Evolutionary conservation across 1,140 invertebrate genomes (phyloP).

Genomic region (Hycleus phaleratus): DNA sequence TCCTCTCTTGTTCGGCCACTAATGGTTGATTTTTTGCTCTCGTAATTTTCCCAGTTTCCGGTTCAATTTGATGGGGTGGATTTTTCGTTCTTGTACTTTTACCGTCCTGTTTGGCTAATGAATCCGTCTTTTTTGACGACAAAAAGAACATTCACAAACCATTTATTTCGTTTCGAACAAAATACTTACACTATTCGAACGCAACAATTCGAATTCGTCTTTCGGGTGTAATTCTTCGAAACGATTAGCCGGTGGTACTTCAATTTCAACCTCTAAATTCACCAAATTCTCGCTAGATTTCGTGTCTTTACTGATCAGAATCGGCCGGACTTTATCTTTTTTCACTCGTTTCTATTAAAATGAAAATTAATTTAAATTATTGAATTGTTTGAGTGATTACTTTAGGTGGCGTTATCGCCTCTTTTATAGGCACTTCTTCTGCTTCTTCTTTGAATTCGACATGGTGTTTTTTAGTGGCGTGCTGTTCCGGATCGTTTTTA

Average conservation of each 20-base stretch:
- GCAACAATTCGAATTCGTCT: constrained; percentile 64
- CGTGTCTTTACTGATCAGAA: constrained; percentile 33
- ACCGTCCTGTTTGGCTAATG: constrained; percentile 34
- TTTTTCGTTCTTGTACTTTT: constrained; percentile 17
- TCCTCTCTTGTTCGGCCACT: constrained; percentile 21
- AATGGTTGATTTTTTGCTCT: no score
- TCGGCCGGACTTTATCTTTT: constrained; percentile 34
- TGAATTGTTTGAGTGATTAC: not conserved
- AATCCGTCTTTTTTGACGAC: constrained; percentile 36
- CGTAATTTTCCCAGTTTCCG: no score
- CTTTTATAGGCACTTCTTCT: constrained; percentile 23
- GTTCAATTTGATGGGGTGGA: no score
- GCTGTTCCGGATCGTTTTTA: constrained; percentile 11
- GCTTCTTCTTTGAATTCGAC: constrained; percentile 34
- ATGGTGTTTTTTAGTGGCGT: constrained; percentile 23
- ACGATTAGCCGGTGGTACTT: constrained; percentile 49
- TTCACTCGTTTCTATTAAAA: constrained; percentile 29
- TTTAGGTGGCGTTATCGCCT: not conserved
- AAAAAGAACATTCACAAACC: not conserved
- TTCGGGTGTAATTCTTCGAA: constrained; percentile 72
- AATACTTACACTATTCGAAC: constrained; percentile 31
- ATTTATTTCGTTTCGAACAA: not conserved
- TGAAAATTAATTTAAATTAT: not conserved
- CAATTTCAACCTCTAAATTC: constrained; percentile 9
- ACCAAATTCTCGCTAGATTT: constrained; percentile 16